Evolutionary conservation across 1,140 invertebrate genomes (phyloP).

Genomic region (Orius insidiosus): DNA sequence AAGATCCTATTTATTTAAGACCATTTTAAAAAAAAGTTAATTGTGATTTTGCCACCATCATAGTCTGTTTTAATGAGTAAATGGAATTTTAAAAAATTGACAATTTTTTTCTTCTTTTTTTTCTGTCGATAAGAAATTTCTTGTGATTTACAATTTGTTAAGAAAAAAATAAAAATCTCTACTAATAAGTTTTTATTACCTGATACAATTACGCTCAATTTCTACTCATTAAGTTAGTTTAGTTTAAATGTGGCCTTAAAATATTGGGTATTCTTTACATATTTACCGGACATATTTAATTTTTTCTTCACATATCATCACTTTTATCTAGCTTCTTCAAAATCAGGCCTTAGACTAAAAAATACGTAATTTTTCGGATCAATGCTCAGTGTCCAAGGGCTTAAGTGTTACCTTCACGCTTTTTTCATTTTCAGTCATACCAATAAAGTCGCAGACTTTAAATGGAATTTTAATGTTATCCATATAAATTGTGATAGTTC

Average conservation of each 20-base stretch:
- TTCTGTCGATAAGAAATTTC: conserved; percentile 5
- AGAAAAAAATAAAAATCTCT: conserved; percentile 10
- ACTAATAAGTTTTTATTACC: conserved; percentile 13
- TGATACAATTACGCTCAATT: conserved; percentile 12
- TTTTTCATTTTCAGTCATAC: conserved; percentile 12
- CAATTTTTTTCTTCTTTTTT: neutral
- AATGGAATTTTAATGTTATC: conserved; percentile 11
- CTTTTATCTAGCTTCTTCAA: too few relatives aligned
- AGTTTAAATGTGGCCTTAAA: conserved; percentile 12
- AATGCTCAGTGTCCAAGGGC: conserved; percentile 5
- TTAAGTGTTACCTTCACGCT: conserved; percentile 9
- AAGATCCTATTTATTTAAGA: conserved; percentile 11
- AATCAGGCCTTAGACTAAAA: too few relatives aligned
- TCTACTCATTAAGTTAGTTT: conserved; percentile 14
- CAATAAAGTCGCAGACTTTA: conserved; percentile 11
- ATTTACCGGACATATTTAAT: conserved; percentile 6
- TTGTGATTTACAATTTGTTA: conserved; percentile 11
- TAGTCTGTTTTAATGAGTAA: conserved; percentile 4
- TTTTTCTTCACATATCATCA: conserved; percentile 11
- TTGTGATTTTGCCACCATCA: conserved; percentile 11
- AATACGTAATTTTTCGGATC: neutral
- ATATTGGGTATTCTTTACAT: conserved; percentile 9
- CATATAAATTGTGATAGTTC: conserved; percentile 10
- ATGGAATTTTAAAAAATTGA: too few relatives aligned
- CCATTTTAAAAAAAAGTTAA: conserved; percentile 6